Conservation (phyloP, 1,140 invertebrate species). For the Drosophila truncata region DNA sequence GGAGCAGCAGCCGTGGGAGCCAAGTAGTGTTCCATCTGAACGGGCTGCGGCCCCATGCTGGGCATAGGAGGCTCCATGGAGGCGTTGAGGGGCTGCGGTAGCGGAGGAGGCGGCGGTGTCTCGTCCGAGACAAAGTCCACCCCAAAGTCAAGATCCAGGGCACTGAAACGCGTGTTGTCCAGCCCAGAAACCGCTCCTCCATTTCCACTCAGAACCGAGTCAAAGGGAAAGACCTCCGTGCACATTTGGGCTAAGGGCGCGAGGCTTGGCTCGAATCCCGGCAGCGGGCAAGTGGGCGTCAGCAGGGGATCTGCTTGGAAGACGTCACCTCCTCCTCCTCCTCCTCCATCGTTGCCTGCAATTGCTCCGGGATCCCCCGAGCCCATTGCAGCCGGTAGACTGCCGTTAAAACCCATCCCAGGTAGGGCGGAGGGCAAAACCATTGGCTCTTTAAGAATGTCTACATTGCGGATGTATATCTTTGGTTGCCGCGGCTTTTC, state of each 20-base stretch:
- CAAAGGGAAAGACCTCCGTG: conserved; percentile 59
- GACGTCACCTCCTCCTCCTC: conserved; percentile 26
- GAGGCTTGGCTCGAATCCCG: conserved; percentile 62
- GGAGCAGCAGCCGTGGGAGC: conserved; percentile 14
- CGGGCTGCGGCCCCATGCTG: conserved; percentile 31
- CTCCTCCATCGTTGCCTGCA: not conserved
- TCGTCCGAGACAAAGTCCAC: conserved; percentile 66
- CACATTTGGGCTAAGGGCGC: conserved; percentile 66
- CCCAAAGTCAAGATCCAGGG: conserved; percentile 64
- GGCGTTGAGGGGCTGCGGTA: not conserved
- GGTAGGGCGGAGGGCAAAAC: conserved; percentile 51
- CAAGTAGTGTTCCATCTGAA: conserved; percentile 52
- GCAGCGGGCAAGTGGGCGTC: conserved; percentile 55
- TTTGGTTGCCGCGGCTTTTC: conserved; percentile 74
- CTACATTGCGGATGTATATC: conserved; percentile 82
- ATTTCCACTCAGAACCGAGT: conserved; percentile 52
- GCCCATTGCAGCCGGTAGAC: not conserved
- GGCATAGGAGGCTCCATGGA: conserved; percentile 13
- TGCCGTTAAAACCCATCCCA: conserved; percentile 59
- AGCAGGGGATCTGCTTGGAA: conserved; percentile 59
- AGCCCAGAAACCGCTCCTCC: conserved; percentile 22
- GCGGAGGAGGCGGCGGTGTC: conserved; percentile 30
- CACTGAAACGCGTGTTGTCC: conserved; percentile 60
- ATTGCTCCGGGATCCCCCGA: not conserved
- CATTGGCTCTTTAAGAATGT: conserved; percentile 79